phyloP scores from a whole-genome alignment of 2,888 invertebrate species.

The Clostera curtula region DNA sequence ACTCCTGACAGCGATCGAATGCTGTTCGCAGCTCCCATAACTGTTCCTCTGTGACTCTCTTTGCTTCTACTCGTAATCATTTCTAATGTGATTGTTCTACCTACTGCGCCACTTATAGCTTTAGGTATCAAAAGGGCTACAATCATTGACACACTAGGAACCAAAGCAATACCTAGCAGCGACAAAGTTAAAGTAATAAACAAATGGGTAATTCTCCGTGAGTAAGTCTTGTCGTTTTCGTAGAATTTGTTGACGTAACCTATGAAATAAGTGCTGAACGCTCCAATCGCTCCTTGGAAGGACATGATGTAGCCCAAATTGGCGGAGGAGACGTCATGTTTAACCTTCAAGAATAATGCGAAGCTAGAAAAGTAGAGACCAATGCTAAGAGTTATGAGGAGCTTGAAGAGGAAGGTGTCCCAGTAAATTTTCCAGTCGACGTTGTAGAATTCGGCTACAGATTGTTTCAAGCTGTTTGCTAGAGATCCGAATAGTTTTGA shows the following conservation, averaged over 20 bases:
- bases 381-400: constrained; percentile 60
- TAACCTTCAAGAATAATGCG: constrained; percentile 54
- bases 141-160: constrained; percentile 46
- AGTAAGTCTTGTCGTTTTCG: constrained; percentile 45
- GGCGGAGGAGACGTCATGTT: constrained; percentile 56
- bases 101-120: constrained; percentile 52
- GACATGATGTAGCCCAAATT: constrained; percentile 72
- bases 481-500: constrained; percentile 26
- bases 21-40: constrained; percentile 72
- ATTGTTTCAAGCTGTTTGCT: constrained; percentile 31
- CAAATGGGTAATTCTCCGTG: constrained; percentile 52
- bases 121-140: constrained; percentile 60
- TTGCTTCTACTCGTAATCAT: constrained; percentile 59
- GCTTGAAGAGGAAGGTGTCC: constrained; percentile 65
- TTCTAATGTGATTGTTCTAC: constrained; percentile 64
- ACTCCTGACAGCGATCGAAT: constrained; percentile 71
- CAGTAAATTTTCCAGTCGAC: constrained; percentile 69
- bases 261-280: constrained; percentile 55
- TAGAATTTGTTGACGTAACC: constrained; percentile 55
- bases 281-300: constrained; percentile 59
- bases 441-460: constrained; percentile 50
- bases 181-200: constrained; percentile 53
- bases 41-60: constrained; percentile 66
- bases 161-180: constrained; percentile 49
- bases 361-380: constrained; percentile 67